Base-by-base conservation (phyloP, 2,113 vertebrate species). In the Chinchilla lanigera region DNA sequence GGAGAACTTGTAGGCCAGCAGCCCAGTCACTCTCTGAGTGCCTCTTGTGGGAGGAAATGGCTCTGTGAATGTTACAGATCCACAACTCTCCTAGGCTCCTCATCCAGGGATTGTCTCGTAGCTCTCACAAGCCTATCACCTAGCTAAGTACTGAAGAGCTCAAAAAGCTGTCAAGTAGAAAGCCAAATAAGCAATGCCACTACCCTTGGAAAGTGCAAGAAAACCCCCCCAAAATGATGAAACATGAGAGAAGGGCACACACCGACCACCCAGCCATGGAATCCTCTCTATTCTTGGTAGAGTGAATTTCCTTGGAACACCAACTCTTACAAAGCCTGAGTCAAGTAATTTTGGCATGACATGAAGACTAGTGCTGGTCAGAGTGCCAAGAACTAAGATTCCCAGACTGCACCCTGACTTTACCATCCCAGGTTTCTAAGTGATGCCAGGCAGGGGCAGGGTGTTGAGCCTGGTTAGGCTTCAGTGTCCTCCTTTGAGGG, bases 261-360 rank as follows among this genome's bases (percentile, higher is more conserved):
- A 24, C 3, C 5, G 0, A 8, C 52, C 3, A 7, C 60, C 33
- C 28, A 24, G 69, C 67, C 41, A 4, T 44, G 41, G 33, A 35
- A 20, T 28, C 17, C 28, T 60, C 52, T 69, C 78, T 19, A 12
- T 5, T 44, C 44, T 47, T 50, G 1, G 5, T 14, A 26, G 41
- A 77, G 41, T n/a, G 26, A 41, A 44, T 60, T 54, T 54, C 65
- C 52, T 38, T 30, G 13, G 10, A 63, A 77, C 28, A 22, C 16
- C 5, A 11, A 83, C 26, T 84, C 85, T 56, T 19, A 52, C 20
- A 41, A 16, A 71, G 38, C 50, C n/a, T 30, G 56, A 38, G 38
- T 80, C n/a, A 82, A 77, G 28, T 0, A 0, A 33, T 7, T 82
- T 67, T 6, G 20, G 52, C 2, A 1, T 0, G 3, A 5, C 0